A percentile compares a stretch with the other conserved stretches of the same genome.
Conservation (phyloP, 2,113 vertebrate species). For the Eretmochelys imbricata region DNA sequence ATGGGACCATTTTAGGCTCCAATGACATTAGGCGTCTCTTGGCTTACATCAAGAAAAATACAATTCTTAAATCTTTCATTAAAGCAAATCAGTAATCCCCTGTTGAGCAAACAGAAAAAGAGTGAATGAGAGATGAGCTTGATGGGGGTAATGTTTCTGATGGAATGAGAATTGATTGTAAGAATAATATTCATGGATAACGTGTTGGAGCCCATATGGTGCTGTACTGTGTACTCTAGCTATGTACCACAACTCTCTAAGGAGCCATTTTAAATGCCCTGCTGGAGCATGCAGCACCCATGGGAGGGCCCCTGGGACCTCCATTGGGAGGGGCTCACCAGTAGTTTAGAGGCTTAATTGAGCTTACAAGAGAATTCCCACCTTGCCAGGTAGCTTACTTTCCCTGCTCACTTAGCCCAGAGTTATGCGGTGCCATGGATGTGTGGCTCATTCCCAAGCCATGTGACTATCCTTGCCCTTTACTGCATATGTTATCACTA, state of each 20-base stretch:
- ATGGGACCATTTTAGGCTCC: not conserved
- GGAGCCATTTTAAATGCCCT: not conserved
- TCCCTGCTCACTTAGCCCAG: not conserved
- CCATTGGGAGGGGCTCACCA: not conserved
- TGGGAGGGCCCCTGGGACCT: not conserved
- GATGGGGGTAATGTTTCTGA: not conserved
- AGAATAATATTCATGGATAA: not conserved
- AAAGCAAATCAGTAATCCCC: not conserved
- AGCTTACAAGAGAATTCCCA: not conserved
- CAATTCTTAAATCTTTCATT: not conserved
- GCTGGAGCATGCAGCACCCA: fast-evolving
- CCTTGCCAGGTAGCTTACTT: not conserved
- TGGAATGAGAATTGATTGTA: not conserved
- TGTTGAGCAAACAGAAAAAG: not conserved
- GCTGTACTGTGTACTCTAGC: not conserved
- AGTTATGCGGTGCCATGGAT: not conserved
- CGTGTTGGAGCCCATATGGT: not conserved
- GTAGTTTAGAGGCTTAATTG: not conserved
- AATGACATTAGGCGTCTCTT: no score
- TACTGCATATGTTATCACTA: not conserved
- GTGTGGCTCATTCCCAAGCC: not conserved
- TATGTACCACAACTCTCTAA: not conserved
- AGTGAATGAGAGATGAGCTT: not conserved
- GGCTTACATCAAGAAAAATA: not conserved
- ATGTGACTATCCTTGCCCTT: fast-evolving